A percentile compares a stretch with the other conserved stretches of the same genome.
These are phyloP conservation scores for Blomia tropicalis DNA, from an alignment of 2,888 invertebrate species.

Conservation along the genomic window DNA sequence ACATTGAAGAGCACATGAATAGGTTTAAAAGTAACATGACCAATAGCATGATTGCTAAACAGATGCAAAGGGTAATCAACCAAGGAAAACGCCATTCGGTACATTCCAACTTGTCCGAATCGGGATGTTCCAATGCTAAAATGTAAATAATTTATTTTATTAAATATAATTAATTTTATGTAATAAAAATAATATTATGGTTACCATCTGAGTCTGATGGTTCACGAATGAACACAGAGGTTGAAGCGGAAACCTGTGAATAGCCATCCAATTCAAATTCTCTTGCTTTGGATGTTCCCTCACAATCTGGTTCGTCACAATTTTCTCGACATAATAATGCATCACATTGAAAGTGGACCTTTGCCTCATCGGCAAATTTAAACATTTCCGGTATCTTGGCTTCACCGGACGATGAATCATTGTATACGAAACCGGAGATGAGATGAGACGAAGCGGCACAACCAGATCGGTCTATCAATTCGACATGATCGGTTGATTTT, in stretches of 20 bases:
- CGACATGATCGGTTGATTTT: conserved; percentile 41
- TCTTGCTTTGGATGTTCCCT: neutral
- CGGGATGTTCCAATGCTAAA: neutral
- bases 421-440: conserved; percentile 22
- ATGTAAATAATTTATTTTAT: neutral
- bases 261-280: conserved; percentile 19
- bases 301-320: conserved; percentile 20
- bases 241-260: conserved; percentile 19
- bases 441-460: conserved; percentile 17
- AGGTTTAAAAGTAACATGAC: conserved; percentile 84
- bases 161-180: neutral
- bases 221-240: conserved; percentile 20
- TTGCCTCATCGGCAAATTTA: conserved; percentile 59
- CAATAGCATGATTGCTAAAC: conserved; percentile 69
- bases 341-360: conserved; percentile 76
- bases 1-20: conserved; percentile 84
- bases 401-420: conserved; percentile 40
- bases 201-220: conserved; percentile 19
- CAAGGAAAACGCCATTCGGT: conserved; percentile 39
- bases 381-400: conserved; percentile 58
- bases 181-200: neutral
- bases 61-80: conserved; percentile 72
- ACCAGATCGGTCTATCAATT: conserved; percentile 52
- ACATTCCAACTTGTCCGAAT: conserved; percentile 20
- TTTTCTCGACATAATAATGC: conserved; percentile 50